These are phyloP conservation scores for Trichacis sp. DNA, from an alignment of 2,888 invertebrate species.

Conservation along the genomic window DNA sequence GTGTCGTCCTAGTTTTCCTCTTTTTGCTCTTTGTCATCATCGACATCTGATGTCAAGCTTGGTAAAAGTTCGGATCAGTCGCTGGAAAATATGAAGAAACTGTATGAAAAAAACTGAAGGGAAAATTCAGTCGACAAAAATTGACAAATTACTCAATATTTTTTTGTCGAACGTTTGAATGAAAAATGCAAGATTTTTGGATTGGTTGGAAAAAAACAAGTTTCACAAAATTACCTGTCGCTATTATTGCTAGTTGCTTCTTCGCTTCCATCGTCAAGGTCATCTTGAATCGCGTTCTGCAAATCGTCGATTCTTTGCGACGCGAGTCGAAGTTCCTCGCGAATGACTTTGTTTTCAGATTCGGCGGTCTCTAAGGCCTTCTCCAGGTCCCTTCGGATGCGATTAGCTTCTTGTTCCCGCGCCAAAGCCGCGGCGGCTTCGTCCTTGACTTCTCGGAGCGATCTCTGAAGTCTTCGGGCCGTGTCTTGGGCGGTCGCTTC, in stretches of 20 bases:
- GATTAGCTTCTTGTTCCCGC: slow-evolving; percentile 81
- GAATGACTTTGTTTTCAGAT: slow-evolving; percentile 78
- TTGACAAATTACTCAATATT: too few species aligned
- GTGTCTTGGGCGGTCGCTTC: slow-evolving; percentile 85
- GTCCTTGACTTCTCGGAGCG: slow-evolving; percentile 80
- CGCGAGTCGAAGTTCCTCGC: slow-evolving; percentile 88
- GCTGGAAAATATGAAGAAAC: too few species aligned
- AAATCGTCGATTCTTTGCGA: slow-evolving; percentile 90
- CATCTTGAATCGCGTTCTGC: slow-evolving; percentile 92
- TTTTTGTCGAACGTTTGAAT: too few species aligned
- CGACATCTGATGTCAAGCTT: slow-evolving; percentile 56
- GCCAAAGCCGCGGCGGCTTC: slow-evolving; percentile 79
- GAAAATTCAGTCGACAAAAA: too few species aligned
- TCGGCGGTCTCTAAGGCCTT: slow-evolving; percentile 79
- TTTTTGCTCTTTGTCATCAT: slow-evolving; percentile 44
- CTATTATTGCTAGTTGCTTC: slow-evolving; percentile 71
- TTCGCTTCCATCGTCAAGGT: slow-evolving; percentile 78
- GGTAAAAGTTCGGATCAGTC: slow-evolving; percentile 62
- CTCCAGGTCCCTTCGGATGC: slow-evolving; percentile 82
- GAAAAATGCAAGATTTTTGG: too few species aligned
- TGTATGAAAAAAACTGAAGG: too few species aligned
- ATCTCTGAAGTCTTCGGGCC: slow-evolving; percentile 80
- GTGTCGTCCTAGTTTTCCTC: slow-evolving; percentile 21
- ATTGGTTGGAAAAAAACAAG: too few species aligned
- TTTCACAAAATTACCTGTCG: too few species aligned